Conservation (phyloP, 2,113 vertebrate species). For the Rhineura floridana region DNA sequence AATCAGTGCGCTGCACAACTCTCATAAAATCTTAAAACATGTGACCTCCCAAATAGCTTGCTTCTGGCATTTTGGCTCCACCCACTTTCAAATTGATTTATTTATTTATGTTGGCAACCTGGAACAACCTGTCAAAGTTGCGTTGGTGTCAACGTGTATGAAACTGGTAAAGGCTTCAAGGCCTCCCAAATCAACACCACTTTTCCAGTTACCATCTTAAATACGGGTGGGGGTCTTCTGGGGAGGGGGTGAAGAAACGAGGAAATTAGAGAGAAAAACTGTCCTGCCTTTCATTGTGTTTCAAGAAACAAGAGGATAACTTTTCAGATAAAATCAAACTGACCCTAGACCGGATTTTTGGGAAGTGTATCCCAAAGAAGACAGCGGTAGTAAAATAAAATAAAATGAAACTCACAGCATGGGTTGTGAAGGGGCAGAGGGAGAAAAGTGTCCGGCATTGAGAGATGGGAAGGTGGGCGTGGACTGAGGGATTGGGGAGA, state of each 20-base stretch:
- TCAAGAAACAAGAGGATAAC: background rate
- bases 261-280: background rate
- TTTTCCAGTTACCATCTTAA: background rate
- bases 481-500: background rate
- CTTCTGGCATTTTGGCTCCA: background rate
- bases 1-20: background rate
- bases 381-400: background rate
- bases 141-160: background rate
- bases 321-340: background rate
- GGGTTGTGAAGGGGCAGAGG: background rate
- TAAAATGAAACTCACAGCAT: background rate
- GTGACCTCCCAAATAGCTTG: too few relatives aligned
- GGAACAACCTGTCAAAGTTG: background rate
- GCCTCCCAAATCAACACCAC: background rate
- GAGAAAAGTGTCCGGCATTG: background rate
- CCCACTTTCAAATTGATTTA: too few relatives aligned
- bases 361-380: background rate
- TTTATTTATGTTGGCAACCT: too few relatives aligned
- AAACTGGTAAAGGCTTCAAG: background rate
- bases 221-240: background rate
- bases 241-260: background rate
- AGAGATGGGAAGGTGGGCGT: background rate
- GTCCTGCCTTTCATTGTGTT: background rate
- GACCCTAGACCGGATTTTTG: background rate
- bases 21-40: background rate